These are phyloP conservation scores for Heliconius cydno DNA, from an alignment of 2,888 invertebrate species.

Conservation along the genomic window DNA sequence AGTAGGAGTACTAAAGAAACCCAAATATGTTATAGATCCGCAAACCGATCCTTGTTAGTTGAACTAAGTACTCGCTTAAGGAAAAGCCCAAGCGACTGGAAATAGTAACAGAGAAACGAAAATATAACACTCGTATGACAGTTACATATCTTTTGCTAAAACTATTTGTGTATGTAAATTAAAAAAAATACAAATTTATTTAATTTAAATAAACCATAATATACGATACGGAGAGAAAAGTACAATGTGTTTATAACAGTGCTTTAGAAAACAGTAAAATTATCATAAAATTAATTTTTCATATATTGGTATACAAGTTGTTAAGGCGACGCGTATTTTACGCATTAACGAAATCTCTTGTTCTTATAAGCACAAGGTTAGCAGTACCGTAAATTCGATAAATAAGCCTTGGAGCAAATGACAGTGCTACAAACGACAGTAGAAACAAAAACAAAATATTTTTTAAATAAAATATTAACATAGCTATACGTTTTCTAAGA, in stretches of 20 bases:
- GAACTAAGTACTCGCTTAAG: slow-evolving; percentile 50
- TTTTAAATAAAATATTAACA: neutral
- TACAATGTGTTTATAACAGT: neutral
- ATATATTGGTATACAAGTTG: neutral
- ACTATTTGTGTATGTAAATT: neutral
- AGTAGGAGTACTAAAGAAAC: slow-evolving; percentile 46
- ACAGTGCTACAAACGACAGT: neutral
- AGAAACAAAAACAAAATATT: neutral
- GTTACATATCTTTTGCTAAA: neutral
- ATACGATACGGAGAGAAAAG: neutral
- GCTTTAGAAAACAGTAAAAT: neutral
- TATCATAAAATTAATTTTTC: neutral
- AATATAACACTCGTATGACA: slow-evolving; percentile 2
- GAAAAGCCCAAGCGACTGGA: slow-evolving; percentile 56
- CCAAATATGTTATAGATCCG: slow-evolving; percentile 54
- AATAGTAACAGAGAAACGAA: neutral
- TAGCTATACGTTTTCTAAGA: neutral
- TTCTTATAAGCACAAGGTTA: neutral
- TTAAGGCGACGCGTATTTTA: neutral
- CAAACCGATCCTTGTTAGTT: slow-evolving; percentile 56
- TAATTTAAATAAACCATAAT: neutral
- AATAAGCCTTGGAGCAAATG: neutral
- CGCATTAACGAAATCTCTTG: neutral
- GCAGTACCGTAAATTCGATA: neutral
- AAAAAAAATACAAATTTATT: neutral